Conservation (phyloP, 2,797 vertebrate genomes). For the Naso thynnoides region DNA sequence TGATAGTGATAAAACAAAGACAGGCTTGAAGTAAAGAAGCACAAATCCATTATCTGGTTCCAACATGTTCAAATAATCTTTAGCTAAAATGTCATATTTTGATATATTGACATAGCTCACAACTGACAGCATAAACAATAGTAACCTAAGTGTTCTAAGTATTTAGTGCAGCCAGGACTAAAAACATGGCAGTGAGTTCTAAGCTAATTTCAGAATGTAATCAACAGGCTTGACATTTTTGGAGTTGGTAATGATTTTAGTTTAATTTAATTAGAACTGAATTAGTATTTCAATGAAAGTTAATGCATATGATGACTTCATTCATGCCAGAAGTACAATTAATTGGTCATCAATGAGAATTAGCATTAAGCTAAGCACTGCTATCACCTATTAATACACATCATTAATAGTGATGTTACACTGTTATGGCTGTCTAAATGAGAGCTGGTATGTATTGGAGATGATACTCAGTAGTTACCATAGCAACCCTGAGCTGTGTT, state of each 20-base stretch:
- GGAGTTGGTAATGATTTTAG: slow-evolving; percentile 7
- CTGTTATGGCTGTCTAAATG: neutral
- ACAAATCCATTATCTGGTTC: neutral
- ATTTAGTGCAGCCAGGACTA: neutral
- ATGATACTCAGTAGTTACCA: neutral
- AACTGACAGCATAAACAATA: neutral
- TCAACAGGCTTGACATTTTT: slow-evolving; percentile 14
- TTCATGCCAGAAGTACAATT: slow-evolving; percentile 23
- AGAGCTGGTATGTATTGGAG: slow-evolving; percentile 15
- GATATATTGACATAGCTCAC: neutral
- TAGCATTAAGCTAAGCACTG: slow-evolving; percentile 7
- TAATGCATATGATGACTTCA: slow-evolving; percentile 18
- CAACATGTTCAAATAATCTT: neutral
- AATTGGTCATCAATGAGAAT: slow-evolving; percentile 33
- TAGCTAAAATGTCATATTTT: neutral
- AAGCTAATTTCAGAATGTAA: neutral
- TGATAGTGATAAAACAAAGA: slow-evolving; percentile 1
- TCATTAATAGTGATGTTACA: neutral
- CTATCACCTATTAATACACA: slow-evolving; percentile 18
- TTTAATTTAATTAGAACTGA: slow-evolving; percentile 49
- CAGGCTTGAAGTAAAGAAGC: neutral
- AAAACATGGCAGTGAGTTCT: neutral
- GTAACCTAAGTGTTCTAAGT: too few relatives aligned
- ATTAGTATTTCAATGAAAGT: slow-evolving; percentile 36
- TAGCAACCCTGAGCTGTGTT: slow-evolving; percentile 14